These are phyloP conservation scores for Cheilosia scutellata DNA, from an alignment of 2,888 invertebrate genomes.

Conservation along the genomic window DNA sequence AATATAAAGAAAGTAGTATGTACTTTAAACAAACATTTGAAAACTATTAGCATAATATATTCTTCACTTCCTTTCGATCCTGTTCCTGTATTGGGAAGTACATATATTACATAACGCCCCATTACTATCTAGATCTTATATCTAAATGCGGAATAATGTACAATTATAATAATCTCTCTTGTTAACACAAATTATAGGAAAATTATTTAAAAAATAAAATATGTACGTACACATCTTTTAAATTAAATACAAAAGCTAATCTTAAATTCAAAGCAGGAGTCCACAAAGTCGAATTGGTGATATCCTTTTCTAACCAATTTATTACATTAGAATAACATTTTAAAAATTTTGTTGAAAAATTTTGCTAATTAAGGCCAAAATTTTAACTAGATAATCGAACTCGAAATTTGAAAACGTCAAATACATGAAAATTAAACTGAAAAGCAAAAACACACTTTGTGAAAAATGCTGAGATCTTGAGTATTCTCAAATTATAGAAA, in stretches of 20 bases:
- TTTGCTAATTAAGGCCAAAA: conserved; percentile 69
- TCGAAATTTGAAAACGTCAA: conserved; percentile 35
- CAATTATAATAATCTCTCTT: conserved; percentile 54
- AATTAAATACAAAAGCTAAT: conserved; percentile 34
- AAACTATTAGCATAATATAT: conserved; percentile 23
- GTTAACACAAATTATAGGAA: conserved; percentile 24
- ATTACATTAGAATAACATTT: conserved; percentile 29
- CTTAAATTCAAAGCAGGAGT: conserved; percentile 8
- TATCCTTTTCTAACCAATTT: conserved; percentile 16
- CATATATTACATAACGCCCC: conserved; percentile 19
- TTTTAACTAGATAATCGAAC: conserved; percentile 28
- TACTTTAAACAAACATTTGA: background rate
- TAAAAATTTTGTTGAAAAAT: conserved; percentile 57
- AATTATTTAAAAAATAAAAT: conserved; percentile 4
- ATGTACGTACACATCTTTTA: background rate
- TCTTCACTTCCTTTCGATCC: conserved; percentile 20
- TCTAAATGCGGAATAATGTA: conserved; percentile 59
- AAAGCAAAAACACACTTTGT: conserved; percentile 50
- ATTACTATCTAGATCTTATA: conserved; percentile 46
- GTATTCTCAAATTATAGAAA: conserved; percentile 66
- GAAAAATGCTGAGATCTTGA: conserved; percentile 73
- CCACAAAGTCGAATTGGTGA: conserved; percentile 3
- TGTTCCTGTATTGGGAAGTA: conserved; percentile 8
- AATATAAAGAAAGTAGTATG: conserved; percentile 15
- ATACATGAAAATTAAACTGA: conserved; percentile 1